Evolutionary conservation across 2,113 vertebrate genomes (phyloP), one percentile per base, ranked within the genome.

Genomic region (Chloropsis hardwickii): DNA sequence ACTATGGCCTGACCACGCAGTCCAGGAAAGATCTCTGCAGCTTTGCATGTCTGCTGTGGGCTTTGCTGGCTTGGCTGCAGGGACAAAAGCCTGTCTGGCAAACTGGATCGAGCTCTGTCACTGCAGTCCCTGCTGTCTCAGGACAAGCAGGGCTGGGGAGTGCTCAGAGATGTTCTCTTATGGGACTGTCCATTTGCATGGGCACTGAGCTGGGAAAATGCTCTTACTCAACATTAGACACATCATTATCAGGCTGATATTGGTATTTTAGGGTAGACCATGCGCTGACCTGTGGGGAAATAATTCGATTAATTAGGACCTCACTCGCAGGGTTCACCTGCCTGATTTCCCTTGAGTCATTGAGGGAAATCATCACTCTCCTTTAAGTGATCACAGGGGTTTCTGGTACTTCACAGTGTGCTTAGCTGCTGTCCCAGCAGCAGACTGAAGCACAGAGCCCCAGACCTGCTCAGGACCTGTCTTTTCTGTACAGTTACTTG

Each of bases 61-160:
- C 23, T 76, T 79, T 53, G n/a, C 8, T 71, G 54, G 6, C 50
- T 77, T 65, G 40, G 25, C 28, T 74, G 40, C 16, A 37, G 53
- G 57, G 58, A 44, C 29, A 72, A 60, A 27, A 56, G 2, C 53
- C 47, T 76, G 44, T 23, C 27, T 42, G 48, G 12, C 35, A 62
- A 39, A 12, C 5, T 31, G n/a, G 29, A 50, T 61, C n/a, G 45
- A 24, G 28, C 13, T 12, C 60, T 50, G 22, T 27, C 0, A 0
- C 7, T 40, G 31, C 65, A 58, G 25, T 17, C n/a, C 42, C 11
- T 48, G 28, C 47, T 71, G 14, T 12, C 11, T 62, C 65, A 31
- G 51, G 47, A 45, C 23, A 79, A 79, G n/a, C 20, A 67, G 57
- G 22, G 12, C 1, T 64, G 44, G 35, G 22, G 45, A 82, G 2